These are phyloP conservation scores for Shargacucullia verbasci DNA, from an alignment of 2,888 invertebrate genomes.

Conservation along the genomic window DNA sequence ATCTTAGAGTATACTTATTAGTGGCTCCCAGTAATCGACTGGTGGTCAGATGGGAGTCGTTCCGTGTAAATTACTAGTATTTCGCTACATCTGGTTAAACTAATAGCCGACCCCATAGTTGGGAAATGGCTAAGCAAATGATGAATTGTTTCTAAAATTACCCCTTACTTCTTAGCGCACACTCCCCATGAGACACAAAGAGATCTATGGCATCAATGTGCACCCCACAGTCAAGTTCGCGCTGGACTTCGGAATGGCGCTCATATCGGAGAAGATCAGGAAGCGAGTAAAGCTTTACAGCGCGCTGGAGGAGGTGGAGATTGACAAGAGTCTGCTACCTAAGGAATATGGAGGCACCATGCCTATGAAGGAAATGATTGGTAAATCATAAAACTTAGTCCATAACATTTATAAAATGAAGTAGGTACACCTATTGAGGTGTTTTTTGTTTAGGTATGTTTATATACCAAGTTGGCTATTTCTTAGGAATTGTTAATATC, in stretches of 20 bases:
- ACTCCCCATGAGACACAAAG: slow-evolving; percentile 94
- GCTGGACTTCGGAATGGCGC: slow-evolving; percentile 92
- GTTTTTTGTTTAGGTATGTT: no score
- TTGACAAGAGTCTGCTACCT: slow-evolving; percentile 91
- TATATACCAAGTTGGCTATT: no score
- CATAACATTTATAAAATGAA: not conserved
- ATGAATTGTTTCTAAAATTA: not conserved
- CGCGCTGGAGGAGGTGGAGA: slow-evolving; percentile 89
- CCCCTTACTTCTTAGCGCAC: slow-evolving; percentile 88
- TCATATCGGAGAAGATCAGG: slow-evolving; percentile 93
- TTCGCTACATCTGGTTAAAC: no score
- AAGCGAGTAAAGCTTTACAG: slow-evolving; percentile 92
- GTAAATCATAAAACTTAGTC: slow-evolving; percentile 74
- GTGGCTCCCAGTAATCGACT: no score
- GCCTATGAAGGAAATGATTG: slow-evolving; percentile 95
- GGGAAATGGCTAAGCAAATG: no score
- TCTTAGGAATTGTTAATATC: no score
- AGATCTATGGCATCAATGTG: slow-evolving; percentile 93
- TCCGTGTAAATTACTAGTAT: no score
- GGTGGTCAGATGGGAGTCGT: no score
- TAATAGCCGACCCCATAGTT: no score
- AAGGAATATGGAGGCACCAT: slow-evolving; percentile 95
- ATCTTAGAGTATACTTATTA: no score
- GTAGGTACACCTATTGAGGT: no score
- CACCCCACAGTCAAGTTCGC: slow-evolving; percentile 93